Evolutionary conservation across 2,113 vertebrate species (phyloP).

Genomic region (Anoplopoma fimbria): DNA sequence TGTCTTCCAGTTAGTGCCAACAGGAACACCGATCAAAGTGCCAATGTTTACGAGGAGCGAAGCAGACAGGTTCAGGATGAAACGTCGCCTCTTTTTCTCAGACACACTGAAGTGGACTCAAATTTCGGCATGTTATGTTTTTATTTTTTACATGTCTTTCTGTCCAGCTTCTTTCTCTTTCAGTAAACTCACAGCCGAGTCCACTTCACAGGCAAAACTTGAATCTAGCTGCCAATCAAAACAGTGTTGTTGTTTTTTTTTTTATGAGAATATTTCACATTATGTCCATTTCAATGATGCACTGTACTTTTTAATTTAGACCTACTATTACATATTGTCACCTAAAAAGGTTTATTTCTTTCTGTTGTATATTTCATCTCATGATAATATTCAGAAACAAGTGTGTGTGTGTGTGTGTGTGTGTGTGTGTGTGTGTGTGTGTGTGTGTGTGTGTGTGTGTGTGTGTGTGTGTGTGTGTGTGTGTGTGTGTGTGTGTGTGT

Average conservation of each 20-base stretch:
- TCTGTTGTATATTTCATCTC: constrained; percentile 34
- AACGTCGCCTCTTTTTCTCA: constrained; percentile 15
- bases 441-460: neutral
- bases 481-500: constrained; percentile 7
- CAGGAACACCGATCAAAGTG: constrained; percentile 50
- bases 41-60: constrained; percentile 34
- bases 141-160: neutral
- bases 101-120: constrained; percentile 37
- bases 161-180: constrained; percentile 15
- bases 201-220: constrained; percentile 43
- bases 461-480: neutral
- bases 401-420: neutral
- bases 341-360: constrained; percentile 22
- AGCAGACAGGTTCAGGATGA: constrained; percentile 30
- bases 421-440: neutral
- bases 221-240: constrained; percentile 56
- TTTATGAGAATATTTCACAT: constrained; percentile 27
- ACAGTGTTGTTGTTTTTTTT: constrained; percentile 11
- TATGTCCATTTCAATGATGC: constrained; percentile 6
- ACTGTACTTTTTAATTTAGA: constrained; percentile 31
- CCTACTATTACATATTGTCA: neutral
- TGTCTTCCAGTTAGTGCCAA: constrained; percentile 73
- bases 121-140: constrained; percentile 37
- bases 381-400: constrained; percentile 59
- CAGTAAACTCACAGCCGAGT: neutral